These are phyloP conservation scores for Anadara kagoshimensis DNA, from an alignment of 1,140 invertebrate genomes.

Conservation along the genomic window DNA sequence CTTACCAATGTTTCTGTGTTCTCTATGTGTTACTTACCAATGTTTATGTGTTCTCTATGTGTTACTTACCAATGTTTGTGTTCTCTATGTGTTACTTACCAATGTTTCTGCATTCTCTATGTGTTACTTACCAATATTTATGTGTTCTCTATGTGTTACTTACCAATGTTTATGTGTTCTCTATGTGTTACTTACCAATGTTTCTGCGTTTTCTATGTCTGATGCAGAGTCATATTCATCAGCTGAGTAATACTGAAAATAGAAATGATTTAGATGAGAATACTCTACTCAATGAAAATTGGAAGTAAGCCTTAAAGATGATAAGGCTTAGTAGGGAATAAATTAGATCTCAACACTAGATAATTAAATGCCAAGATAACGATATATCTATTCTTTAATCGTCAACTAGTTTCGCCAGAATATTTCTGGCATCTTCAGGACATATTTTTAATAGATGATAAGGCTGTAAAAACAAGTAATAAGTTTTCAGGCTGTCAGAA, in stretches of 20 bases:
- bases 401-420: no score
- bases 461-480: no score
- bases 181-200: slow-evolving; percentile 53
- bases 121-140: slow-evolving; percentile 58
- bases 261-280: background rate
- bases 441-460: no score
- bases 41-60: slow-evolving; percentile 56
- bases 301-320: no score
- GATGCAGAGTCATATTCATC: slow-evolving; percentile 63
- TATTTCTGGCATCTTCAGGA: no score
- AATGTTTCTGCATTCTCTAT: slow-evolving; percentile 57
- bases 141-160: slow-evolving; percentile 51
- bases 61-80: no score
- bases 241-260: slow-evolving; percentile 41
- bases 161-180: slow-evolving; percentile 59
- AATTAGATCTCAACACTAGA: no score
- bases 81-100: slow-evolving; percentile 51
- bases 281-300: no score
- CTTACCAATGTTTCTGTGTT: slow-evolving; percentile 59
- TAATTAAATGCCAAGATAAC: no score
- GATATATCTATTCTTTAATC: no score
- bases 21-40: slow-evolving; percentile 57
- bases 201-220: slow-evolving; percentile 57
- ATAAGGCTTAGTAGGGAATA: no score
- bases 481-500: no score